Evolutionary conservation across 2,113 vertebrate genomes (phyloP).

Genomic region (Oncorhynchus tshawytscha): DNA sequence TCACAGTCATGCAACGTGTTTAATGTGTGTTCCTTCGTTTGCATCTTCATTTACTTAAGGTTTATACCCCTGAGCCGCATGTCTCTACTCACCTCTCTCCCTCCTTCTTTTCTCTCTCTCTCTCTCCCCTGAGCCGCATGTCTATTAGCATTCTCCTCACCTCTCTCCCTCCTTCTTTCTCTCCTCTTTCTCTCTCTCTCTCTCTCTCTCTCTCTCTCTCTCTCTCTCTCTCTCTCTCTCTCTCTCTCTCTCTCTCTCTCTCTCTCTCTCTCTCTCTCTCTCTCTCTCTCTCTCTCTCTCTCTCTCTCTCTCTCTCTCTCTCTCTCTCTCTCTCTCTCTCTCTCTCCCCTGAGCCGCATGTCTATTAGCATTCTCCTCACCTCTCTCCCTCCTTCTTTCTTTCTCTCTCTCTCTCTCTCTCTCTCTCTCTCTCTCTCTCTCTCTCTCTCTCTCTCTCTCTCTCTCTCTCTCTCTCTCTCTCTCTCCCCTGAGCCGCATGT

Average conservation of each 20-base stretch:
- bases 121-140: slow-evolving; percentile 1
- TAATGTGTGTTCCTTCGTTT: slow-evolving; percentile 34
- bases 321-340: too few relatives aligned
- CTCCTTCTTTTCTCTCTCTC: neutral
- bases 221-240: neutral
- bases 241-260: too few relatives aligned
- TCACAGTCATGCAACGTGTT: slow-evolving; percentile 32
- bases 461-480: neutral
- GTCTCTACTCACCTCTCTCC: slow-evolving; percentile 7
- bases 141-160: slow-evolving; percentile 31
- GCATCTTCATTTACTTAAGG: slow-evolving; percentile 46
- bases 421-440: neutral
- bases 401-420: neutral
- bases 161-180: neutral
- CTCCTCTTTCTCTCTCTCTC: neutral
- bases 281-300: too few relatives aligned
- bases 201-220: neutral
- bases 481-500: too few relatives aligned
- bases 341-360: slow-evolving; percentile 24
- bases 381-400: neutral
- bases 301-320: too few relatives aligned
- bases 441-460: neutral
- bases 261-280: too few relatives aligned
- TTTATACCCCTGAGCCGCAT: slow-evolving; percentile 25
- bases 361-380: slow-evolving; percentile 31